Base-by-base conservation (phyloP, 2,113 vertebrate species). In the Xenopus borealis region DNA sequence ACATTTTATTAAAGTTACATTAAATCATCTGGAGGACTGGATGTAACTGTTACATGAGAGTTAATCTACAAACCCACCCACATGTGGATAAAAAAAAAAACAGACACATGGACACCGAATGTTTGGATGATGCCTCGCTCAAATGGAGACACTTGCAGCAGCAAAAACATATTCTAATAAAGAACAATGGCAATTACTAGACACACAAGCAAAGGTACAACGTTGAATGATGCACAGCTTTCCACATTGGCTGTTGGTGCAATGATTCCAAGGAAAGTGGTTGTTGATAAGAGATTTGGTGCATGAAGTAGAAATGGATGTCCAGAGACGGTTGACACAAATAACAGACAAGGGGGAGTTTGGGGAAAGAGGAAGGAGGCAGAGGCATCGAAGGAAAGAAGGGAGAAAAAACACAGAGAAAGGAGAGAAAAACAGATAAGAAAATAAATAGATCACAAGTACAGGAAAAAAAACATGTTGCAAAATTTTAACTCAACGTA, bases 381-480 rank as follows among this genome's bases (percentile, higher is more conserved):
- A 71, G 80, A 64, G 47, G 57, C 40, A 77, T 46, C 18, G 45
- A 85, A 81, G 87, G 82, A 82, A 80, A 81, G 79, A 84, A 82
- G 80, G 77, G 63, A 84, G 81, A 84, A 81, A 27, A 71, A 59
- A 81, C 68, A 76, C 70, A 85, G 84, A 86, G 79, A 81, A 79
- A 84, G 83, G 84, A 85, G 86, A 79, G 85, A 87, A 87, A 90
- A 88, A 91, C 87, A 92, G 89, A 94, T 90, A 89, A 91, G 87
- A 92, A 85, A 89, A 85, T 91, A 88, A 95, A 88, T 89, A 91
- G 92, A 94, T 93, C 95, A 94, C 92, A 96, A 92, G 97, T 95
- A 93, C 91, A 98, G 95, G 96, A 92, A 91, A 80, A 90, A 91
- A 94, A 90, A 95, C 93, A 82, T 78, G 92, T 93, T 93, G 90